phyloP scores from a whole-genome alignment of 2,797 vertebrate genomes.

The Netta rufina region DNA sequence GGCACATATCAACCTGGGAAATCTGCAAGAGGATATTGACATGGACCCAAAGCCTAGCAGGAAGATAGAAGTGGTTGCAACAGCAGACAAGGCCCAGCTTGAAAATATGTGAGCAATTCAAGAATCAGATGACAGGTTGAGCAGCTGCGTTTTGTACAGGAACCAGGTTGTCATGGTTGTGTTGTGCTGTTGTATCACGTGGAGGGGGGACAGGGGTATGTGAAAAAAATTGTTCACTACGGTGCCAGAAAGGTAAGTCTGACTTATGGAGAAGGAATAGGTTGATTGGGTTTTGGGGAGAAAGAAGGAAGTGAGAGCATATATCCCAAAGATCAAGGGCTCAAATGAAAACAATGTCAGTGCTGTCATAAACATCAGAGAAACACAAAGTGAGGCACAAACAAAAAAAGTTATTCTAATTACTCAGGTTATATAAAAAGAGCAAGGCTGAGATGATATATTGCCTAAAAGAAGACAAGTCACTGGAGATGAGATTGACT shows the following conservation, averaged over 20 bases:
- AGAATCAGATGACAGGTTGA: background rate
- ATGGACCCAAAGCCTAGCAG: background rate
- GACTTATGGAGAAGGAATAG: background rate
- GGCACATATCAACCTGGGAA: background rate
- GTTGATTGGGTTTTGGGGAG: background rate
- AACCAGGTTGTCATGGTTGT: background rate
- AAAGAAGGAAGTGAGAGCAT: background rate
- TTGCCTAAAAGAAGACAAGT: background rate
- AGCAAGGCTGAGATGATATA: background rate
- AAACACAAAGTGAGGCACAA: background rate
- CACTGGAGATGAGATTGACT: background rate
- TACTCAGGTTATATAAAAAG: background rate
- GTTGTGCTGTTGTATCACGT: background rate
- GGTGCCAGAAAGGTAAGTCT: background rate
- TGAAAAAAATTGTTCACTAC: background rate
- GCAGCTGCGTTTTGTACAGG: background rate
- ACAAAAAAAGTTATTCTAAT: background rate
- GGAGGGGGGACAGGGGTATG: background rate
- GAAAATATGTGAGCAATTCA: background rate
- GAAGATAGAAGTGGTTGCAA: background rate
- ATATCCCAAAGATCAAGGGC: background rate
- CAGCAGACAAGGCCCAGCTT: background rate
- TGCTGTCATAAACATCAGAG: background rate
- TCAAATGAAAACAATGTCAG: background rate
- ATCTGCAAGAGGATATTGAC: background rate